A percentile compares a stretch with the other conserved stretches of the same genome.
Evolutionary conservation across 2,888 invertebrate species (phyloP).

Genomic region (Hoplodrina ambigua): DNA sequence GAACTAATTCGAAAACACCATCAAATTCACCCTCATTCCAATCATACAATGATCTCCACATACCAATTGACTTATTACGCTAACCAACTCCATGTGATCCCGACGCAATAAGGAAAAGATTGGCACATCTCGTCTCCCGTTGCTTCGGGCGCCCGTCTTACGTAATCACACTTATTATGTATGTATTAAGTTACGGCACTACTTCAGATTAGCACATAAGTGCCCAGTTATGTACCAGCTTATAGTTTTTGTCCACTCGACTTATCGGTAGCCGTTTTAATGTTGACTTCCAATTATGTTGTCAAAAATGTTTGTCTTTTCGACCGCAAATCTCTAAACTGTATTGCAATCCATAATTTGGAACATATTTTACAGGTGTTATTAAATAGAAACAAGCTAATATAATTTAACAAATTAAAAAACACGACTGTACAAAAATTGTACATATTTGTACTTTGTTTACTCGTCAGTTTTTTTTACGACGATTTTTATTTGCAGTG

Average conservation of each 20-base stretch:
- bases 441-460: too few relatives aligned
- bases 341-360: too few relatives aligned
- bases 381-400: too few relatives aligned
- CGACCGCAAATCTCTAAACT: too few relatives aligned
- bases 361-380: too few relatives aligned
- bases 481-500: too few relatives aligned
- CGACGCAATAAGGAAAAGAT: conserved; percentile 81
- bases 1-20: too few relatives aligned
- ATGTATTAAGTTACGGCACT: conserved; percentile 80
- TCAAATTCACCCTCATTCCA: background rate
- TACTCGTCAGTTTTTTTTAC: too few relatives aligned
- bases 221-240: conserved; percentile 69
- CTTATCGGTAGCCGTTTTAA: conserved; percentile 50
- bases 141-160: conserved; percentile 80
- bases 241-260: conserved; percentile 59
- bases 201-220: conserved; percentile 80
- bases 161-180: conserved; percentile 88
- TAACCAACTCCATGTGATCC: conserved; percentile 70
- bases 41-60: background rate
- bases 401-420: too few relatives aligned
- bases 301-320: conserved; percentile 22
- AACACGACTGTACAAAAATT: too few relatives aligned
- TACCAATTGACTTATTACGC: conserved; percentile 15
- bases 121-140: conserved; percentile 88
- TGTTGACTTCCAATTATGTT: conserved; percentile 49